phyloP scores from a whole-genome alignment of 2,113 vertebrate genomes.

The Candoia aspera region DNA sequence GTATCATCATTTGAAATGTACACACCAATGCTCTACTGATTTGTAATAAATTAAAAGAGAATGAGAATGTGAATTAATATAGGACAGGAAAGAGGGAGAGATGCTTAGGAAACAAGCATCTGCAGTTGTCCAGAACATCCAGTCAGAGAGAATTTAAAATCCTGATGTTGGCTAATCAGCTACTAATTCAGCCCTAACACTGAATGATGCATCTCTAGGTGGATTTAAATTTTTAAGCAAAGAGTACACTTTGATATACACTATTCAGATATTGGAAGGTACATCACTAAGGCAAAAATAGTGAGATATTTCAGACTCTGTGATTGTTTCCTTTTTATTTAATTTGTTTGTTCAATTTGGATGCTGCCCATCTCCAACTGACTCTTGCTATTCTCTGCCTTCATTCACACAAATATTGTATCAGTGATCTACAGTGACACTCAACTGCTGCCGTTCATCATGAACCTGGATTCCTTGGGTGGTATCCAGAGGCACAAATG shows the following conservation, averaged over 20 bases:
- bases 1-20: background rate
- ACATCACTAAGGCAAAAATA: background rate
- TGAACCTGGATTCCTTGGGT: background rate
- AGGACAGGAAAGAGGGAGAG: conserved; percentile 51
- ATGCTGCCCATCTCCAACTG: background rate
- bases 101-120: conserved; percentile 27
- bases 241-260: background rate
- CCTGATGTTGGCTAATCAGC: background rate
- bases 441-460: background rate
- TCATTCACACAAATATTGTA: background rate
- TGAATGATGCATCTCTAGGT: background rate
- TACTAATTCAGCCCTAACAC: background rate
- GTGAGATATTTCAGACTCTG: background rate
- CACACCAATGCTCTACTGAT: conserved; percentile 41
- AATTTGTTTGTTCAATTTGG: background rate
- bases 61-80: conserved; percentile 44
- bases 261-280: background rate
- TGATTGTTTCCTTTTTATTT: background rate
- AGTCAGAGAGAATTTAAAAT: conserved; percentile 47
- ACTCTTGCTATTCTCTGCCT: background rate
- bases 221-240: background rate
- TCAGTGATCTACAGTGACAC: background rate
- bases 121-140: conserved; percentile 45
- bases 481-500: background rate
- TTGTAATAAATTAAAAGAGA: conserved; percentile 46